Conservation (phyloP, 2,113 vertebrate genomes). For the Chaetorhynchus papuensis region DNA sequence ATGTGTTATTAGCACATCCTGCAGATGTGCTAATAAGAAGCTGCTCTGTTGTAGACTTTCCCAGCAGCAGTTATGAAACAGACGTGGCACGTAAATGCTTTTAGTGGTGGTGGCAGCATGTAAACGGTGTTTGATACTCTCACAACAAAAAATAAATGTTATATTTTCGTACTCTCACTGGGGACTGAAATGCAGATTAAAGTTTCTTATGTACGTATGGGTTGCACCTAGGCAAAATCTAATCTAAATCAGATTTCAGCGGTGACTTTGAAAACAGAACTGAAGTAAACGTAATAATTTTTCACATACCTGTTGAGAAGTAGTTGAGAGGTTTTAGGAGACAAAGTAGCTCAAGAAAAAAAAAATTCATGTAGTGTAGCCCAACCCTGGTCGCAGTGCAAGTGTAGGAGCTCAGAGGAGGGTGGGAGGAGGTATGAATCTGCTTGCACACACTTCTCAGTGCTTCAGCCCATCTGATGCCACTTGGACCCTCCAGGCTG, state of each 20-base stretch:
- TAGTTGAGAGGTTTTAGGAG: neutral
- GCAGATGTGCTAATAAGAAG: constrained; percentile 44
- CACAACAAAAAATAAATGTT: neutral
- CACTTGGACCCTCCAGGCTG: neutral
- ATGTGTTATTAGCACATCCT: neutral
- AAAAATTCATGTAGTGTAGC: neutral
- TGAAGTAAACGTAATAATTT: constrained; percentile 5
- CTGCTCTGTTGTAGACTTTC: neutral
- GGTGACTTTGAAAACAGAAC: neutral
- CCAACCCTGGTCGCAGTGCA: neutral
- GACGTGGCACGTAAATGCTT: neutral
- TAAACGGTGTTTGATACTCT: neutral
- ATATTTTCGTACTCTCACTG: neutral
- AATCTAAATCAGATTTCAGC: neutral
- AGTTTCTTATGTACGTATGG: constrained; percentile 16
- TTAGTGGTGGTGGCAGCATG: neutral
- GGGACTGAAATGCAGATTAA: constrained; percentile 7
- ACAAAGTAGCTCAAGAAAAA: neutral
- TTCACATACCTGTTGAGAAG: neutral
- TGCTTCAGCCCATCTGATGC: no score
- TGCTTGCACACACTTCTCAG: rapidly evolving
- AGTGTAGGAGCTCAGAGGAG: rapidly evolving
- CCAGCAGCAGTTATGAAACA: neutral
- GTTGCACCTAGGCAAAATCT: neutral
- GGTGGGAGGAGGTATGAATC: neutral